Base-by-base conservation (phyloP, 2,888 invertebrate genomes). In the Mylabris sibirica region DNA sequence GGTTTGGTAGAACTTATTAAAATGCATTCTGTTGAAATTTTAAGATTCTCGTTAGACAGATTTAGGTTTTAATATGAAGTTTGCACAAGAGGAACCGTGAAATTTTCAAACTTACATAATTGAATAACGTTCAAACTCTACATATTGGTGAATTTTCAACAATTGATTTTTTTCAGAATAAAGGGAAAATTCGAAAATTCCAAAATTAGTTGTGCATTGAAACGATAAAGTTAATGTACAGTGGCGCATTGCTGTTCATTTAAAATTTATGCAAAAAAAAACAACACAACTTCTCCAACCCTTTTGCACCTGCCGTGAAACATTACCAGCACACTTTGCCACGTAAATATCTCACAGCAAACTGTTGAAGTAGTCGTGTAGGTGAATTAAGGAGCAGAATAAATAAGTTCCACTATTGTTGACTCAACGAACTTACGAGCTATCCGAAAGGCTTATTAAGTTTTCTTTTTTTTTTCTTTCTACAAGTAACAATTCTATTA, bases 391-490 rank as follows among this genome's bases (percentile, higher is more conserved):
- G 11, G 44, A 24, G 22, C 12, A 68, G 71, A 72, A 68, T 68
- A 64, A 72, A 67, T 67, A 70, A 67, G 71, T 67, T 38, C 3
- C 65, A 64, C 67, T 49, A 53, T 60, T 41, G 22, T 41, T 60
- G 41, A 24, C 65, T 64, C 65, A 65, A 66, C 73, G 72, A 74
- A 77, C 74, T 77, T 2, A 30, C 5, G 76, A 77, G 76, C 76
- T 76, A 77, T 75, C 73, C 72, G 67, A 71, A 62, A 67, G 71
- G 74, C 75, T 76, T 77, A 76, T 76, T 75, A 74, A 72, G 72
- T 72, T 75, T 74, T 77, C 76, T 75, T 74, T n/a, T 59, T 59
- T 24, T 30, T 59, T 59, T 26, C 6, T 9, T n/a, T 2, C 22
- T 44, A n/a, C 17, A 3, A 3, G 41, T 41, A 6, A 3, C 1